Evolutionary conservation across 1,140 invertebrate species (phyloP), one percentile per base, ranked within the genome.

Genomic region (Ericerus pela): DNA sequence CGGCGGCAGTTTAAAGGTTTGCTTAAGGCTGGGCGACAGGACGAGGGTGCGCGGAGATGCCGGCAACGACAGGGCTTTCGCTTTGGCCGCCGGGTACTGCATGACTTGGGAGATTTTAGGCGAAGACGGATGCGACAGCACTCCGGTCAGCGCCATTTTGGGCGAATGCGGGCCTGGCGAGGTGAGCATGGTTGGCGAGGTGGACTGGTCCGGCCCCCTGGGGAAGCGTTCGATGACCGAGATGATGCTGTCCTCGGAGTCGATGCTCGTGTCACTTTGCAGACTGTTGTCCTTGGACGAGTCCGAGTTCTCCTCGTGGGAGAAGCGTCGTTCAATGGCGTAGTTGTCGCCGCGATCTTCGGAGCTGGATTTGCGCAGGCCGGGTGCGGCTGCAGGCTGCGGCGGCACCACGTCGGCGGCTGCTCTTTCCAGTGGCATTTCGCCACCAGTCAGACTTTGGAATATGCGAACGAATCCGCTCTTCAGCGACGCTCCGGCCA

Each of bases 211-310:
- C 58, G 73, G 73, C 64, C 82, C 83, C 37, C 87, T 87, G 60
- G 90, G 81, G 64, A 82, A 90, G 22, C 41, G 3, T 47, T 47
- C 41, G 63, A 92, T 92, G 8, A 92, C 88, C 47, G 87, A 90
- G 29, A 86, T 86, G 66, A 90, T 88, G 69, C 85, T 89, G 62
- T 93, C 88, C 69, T 93, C 88, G 1, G 86, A 90, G 68, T 93
- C 88, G 2, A 93, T 82, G 69, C 88, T 91, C 0, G 89, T 92
- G 63, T 93, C 88, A 68, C 87, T 91, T 67, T 92, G 88, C 43
- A 92, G 73, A 67, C 88, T 91, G 64, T 85, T 88, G 64, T 92
- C 87, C 70, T 92, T 93, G 1, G 86, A 88, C 0, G 87, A 89
- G 65, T 92, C 88, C 0, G 88, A 91, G 14, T 52, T 54, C 60